phyloP scores from a whole-genome alignment of 2,888 invertebrate genomes.

The Sialis fuliginosa region DNA sequence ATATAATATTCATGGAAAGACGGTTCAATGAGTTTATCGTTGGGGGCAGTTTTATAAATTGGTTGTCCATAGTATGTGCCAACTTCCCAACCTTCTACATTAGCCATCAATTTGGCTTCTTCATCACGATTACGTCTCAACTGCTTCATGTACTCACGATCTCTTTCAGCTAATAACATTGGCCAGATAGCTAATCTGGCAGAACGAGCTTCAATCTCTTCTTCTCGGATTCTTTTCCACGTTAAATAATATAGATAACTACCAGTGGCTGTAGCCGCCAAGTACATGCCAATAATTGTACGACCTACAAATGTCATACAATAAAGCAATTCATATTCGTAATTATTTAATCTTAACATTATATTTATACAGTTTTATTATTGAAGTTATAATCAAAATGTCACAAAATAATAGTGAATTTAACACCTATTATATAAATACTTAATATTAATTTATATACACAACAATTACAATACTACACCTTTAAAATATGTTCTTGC shows the following conservation, averaged over 20 bases:
- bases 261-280: constrained; percentile 35
- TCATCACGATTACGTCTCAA: constrained; percentile 62
- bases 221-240: constrained; percentile 30
- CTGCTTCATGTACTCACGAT: constrained; percentile 69
- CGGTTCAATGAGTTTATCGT: constrained; percentile 45
- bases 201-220: constrained; percentile 58
- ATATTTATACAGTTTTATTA: not conserved
- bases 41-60: constrained; percentile 50
- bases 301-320: constrained; percentile 29
- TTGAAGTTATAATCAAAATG: not conserved
- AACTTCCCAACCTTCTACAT: constrained; percentile 80
- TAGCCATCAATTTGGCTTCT: constrained; percentile 73
- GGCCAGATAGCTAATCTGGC: constrained; percentile 60
- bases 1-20: constrained; percentile 52
- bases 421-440: no score
- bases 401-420: not conserved
- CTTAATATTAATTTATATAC: constrained; percentile 1
- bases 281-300: constrained; percentile 40
- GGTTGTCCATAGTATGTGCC: constrained; percentile 80
- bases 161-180: constrained; percentile 64
- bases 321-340: constrained; percentile 3
- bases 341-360: not conserved
- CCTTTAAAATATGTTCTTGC: constrained; percentile 54
- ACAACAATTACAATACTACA: constrained; percentile 19
- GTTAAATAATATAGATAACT: constrained; percentile 37